phyloP scores from a whole-genome alignment of 2,113 vertebrate species.

The Scophthalmus maximus region DNA sequence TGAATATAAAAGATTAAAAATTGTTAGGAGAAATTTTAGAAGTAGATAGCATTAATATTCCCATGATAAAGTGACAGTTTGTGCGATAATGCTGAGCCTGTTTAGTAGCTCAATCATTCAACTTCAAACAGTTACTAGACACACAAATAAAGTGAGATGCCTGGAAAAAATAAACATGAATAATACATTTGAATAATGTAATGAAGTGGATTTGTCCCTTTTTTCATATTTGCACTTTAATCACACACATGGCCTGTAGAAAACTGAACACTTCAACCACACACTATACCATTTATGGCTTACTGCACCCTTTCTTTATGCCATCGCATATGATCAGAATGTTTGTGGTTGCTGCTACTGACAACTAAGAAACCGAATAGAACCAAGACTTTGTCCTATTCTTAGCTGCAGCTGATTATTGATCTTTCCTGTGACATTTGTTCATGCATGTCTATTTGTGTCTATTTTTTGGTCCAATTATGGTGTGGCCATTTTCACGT shows the following conservation, averaged over 20 bases:
- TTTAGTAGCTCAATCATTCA: too few relatives aligned
- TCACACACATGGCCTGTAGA: neutral
- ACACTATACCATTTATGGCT: neutral
- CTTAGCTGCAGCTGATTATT: constrained; percentile 16
- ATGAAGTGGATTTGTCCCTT: neutral
- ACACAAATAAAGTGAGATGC: neutral
- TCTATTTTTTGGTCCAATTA: neutral
- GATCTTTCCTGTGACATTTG: constrained; percentile 22
- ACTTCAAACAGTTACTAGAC: neutral
- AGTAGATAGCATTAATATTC: too few relatives aligned
- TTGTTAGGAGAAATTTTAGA: too few relatives aligned
- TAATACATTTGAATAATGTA: neutral
- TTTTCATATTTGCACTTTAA: neutral
- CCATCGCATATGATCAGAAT: neutral
- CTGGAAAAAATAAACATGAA: neutral
- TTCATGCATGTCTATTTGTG: constrained; percentile 6
- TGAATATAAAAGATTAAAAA: too few relatives aligned
- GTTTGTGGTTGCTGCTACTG: neutral
- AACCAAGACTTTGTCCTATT: constrained; percentile 5
- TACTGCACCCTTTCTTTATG: neutral
- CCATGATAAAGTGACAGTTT: too few relatives aligned
- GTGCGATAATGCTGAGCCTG: too few relatives aligned
- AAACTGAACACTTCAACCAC: neutral
- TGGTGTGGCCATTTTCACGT: neutral
- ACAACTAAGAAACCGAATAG: constrained; percentile 9